Evolutionary conservation across 2,888 invertebrate species (phyloP).

Genomic region (Furcula furcula): DNA sequence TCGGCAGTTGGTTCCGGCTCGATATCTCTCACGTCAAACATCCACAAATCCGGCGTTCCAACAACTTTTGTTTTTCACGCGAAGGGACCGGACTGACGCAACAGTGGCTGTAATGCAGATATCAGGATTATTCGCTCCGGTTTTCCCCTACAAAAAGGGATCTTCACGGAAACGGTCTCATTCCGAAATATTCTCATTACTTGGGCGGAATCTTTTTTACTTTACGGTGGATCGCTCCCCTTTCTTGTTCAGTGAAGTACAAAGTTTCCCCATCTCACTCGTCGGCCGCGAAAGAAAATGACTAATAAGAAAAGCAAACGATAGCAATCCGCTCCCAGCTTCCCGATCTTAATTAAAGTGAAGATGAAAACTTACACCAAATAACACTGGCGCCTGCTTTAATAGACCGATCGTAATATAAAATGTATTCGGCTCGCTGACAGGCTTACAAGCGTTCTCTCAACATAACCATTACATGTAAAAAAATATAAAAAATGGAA

Average conservation of each 20-base stretch:
- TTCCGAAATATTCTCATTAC: conserved; percentile 70
- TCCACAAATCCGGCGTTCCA: conserved; percentile 48
- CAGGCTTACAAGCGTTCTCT: conserved; percentile 54
- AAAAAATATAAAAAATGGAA: conserved; percentile 40
- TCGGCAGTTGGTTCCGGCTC: conserved; percentile 57
- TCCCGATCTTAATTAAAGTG: conserved; percentile 61
- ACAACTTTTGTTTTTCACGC: conserved; percentile 55
- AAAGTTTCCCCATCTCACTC: conserved; percentile 55
- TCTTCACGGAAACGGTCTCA: conserved; percentile 48
- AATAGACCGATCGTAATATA: conserved; percentile 25
- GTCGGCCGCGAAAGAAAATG: conserved; percentile 56
- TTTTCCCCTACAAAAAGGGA: conserved; percentile 45
- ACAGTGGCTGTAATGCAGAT: conserved; percentile 45
- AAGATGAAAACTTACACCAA: conserved; percentile 41
- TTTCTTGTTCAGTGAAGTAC: conserved; percentile 59
- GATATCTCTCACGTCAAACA: conserved; percentile 54
- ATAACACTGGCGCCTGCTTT: conserved; percentile 23
- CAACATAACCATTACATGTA: conserved; percentile 41
- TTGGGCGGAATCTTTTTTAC: conserved; percentile 63
- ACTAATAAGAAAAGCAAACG: conserved; percentile 69
- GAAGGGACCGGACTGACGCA: conserved; percentile 38
- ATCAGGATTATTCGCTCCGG: conserved; percentile 47
- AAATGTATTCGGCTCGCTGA: conserved; percentile 40
- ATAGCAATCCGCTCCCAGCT: conserved; percentile 54
- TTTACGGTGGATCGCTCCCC: conserved; percentile 56